phyloP scores from a whole-genome alignment of 2,888 invertebrate genomes.

The Reticulitermes lucifugus region DNA sequence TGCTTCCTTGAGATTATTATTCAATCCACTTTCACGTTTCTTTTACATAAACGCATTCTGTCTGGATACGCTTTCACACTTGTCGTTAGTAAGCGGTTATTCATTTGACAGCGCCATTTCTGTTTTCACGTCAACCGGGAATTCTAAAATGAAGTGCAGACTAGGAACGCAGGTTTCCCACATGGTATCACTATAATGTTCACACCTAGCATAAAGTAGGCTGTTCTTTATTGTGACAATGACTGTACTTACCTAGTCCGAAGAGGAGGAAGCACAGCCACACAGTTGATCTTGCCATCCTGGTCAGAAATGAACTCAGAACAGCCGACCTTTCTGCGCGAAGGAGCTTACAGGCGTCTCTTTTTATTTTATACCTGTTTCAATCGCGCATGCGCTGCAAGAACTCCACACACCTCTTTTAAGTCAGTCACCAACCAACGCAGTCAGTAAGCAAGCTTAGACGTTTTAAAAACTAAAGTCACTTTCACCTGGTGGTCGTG shows the following conservation, averaged over 20 bases:
- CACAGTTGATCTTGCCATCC: conserved; percentile 68
- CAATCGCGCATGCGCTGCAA: conserved; percentile 58
- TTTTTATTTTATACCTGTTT: conserved; percentile 65
- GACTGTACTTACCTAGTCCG: conserved; percentile 65
- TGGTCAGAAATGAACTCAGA: conserved; percentile 28
- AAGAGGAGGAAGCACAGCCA: conserved; percentile 67
- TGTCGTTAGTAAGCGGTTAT: neutral
- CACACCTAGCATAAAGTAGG: neutral
- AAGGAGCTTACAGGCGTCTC: conserved; percentile 55
- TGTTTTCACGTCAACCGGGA: neutral
- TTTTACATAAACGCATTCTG: neutral
- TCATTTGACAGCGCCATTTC: neutral
- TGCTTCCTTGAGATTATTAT: neutral
- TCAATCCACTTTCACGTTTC: neutral
- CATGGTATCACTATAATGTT: neutral
- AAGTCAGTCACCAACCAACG: conserved; percentile 30
- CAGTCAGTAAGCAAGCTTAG: conserved; percentile 20
- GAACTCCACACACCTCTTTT: neutral
- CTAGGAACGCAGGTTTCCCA: neutral
- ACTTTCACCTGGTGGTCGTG: conserved; percentile 30
- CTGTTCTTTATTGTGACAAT: neutral
- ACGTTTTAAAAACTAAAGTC: neutral
- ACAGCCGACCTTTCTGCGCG: conserved; percentile 38
- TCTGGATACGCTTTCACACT: conserved; percentile 5
- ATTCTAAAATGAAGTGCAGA: neutral